phyloP scores from a whole-genome alignment of 2,797 vertebrate species.

The Mastacembelus armatus region DNA sequence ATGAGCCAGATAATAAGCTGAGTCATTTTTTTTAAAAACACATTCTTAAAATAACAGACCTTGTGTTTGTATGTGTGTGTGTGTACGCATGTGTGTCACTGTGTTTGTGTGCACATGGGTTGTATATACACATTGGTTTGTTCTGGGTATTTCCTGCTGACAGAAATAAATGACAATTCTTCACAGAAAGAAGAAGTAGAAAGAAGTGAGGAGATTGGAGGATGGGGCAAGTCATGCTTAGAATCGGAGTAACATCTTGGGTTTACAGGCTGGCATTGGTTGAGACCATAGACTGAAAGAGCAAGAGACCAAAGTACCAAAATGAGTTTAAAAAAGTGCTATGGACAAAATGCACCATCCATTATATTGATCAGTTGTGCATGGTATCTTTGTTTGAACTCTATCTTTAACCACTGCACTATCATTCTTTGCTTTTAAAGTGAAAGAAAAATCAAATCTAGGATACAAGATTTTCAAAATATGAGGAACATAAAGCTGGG shows the following conservation, averaged over 20 bases:
- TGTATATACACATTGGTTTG: neutral
- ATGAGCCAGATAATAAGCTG: no score
- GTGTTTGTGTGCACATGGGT: neutral
- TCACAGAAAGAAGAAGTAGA: slow-evolving; percentile 28
- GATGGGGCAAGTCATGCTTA: slow-evolving; percentile 25
- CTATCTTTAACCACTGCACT: neutral
- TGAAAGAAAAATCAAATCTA: no score
- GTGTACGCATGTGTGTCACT: no score
- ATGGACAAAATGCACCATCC: neutral
- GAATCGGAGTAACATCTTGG: slow-evolving; percentile 30
- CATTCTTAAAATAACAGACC: no score
- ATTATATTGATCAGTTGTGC: neutral
- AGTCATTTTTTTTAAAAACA: no score
- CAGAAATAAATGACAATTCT: no score
- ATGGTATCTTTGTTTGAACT: neutral
- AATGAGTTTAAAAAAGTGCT: slow-evolving; percentile 7
- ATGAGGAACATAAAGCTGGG: no score
- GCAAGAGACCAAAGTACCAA: slow-evolving; percentile 5
- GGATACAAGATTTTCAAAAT: no score
- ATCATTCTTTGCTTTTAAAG: neutral
- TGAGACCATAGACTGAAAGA: slow-evolving; percentile 50
- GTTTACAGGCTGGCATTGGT: slow-evolving; percentile 33
- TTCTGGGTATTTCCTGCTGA: slow-evolving; percentile 9
- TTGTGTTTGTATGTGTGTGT: no score
- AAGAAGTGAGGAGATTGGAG: slow-evolving; percentile 1